A percentile compares a stretch with the other conserved stretches of the same genome.
Conservation (phyloP, 2,113 vertebrate species). For the Pangasianodon gigas region DNA sequence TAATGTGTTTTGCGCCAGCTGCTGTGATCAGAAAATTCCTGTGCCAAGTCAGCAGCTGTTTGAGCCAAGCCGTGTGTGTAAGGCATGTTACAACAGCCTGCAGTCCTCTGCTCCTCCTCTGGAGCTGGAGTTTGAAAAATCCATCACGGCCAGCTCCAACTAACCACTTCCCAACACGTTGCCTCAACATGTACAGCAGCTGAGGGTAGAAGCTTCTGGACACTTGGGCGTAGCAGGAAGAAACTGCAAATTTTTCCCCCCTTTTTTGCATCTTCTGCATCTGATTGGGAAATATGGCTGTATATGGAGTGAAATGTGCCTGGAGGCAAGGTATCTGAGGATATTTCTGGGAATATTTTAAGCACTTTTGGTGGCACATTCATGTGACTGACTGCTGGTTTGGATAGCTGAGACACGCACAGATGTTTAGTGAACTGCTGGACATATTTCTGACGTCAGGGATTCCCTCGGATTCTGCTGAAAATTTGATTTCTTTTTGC, state of each 20-base stretch:
- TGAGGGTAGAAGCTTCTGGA: slow-evolving; percentile 59
- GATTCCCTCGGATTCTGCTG: slow-evolving; percentile 13
- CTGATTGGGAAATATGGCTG: slow-evolving; percentile 31
- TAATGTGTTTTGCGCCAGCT: slow-evolving; percentile 96
- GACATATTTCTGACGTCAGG: background rate
- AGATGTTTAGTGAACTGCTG: slow-evolving; percentile 35
- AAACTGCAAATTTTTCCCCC: background rate
- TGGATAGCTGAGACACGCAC: slow-evolving; percentile 34
- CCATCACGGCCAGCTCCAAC: slow-evolving; percentile 91
- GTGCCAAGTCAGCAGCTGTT: slow-evolving; percentile 98
- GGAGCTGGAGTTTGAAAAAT: slow-evolving; percentile 89
- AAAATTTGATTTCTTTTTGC: background rate
- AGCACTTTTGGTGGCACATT: slow-evolving; percentile 53
- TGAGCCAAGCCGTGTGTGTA: slow-evolving; percentile 93
- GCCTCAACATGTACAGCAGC: slow-evolving; percentile 26
- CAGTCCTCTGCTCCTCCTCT: slow-evolving; percentile 76
- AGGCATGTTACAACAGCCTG: slow-evolving; percentile 88
- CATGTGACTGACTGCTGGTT: slow-evolving; percentile 27
- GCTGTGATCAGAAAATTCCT: slow-evolving; percentile 97
- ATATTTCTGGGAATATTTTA: slow-evolving; percentile 34
- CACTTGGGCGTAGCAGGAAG: slow-evolving; percentile 17
- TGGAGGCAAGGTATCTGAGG: background rate
- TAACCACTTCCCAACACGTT: slow-evolving; percentile 60
- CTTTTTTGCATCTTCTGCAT: background rate
- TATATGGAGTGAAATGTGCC: slow-evolving; percentile 35